Conservation (phyloP, 2,113 vertebrate genomes). For the Acanthisitta chloris region DNA sequence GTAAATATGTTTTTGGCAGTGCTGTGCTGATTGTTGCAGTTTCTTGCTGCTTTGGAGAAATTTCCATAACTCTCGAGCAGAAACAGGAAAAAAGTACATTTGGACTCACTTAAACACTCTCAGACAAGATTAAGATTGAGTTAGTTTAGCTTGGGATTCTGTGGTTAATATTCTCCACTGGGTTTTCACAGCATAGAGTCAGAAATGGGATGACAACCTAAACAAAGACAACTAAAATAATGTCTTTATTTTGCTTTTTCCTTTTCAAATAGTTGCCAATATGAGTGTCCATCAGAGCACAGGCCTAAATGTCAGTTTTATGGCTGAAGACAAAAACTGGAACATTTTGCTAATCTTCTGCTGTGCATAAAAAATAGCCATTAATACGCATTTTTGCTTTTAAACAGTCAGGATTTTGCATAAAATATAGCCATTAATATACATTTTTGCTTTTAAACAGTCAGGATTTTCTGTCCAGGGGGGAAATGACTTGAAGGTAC, state of each 20-base stretch:
- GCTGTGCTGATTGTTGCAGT: rapidly evolving
- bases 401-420: too few species aligned
- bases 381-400: too few species aligned
- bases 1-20: not conserved
- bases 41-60: not conserved
- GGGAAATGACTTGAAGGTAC: not conserved
- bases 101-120: not conserved
- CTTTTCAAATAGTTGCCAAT: not conserved
- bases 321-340: not conserved
- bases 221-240: not conserved
- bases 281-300: not conserved
- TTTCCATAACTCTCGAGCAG: not conserved
- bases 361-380: not conserved
- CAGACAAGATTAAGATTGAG: slow-evolving; percentile 1
- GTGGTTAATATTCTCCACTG: not conserved
- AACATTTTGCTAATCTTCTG: not conserved
- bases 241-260: not conserved
- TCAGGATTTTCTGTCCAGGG: not conserved
- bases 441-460: not conserved
- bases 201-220: not conserved
- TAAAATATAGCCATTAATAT: too few species aligned
- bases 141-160: not conserved
- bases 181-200: not conserved
- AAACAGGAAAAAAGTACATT: not conserved
- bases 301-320: not conserved